Evolutionary conservation across 2,888 invertebrate genomes (phyloP), one percentile per base, ranked within the genome.

Genomic region (Tachina lurida): DNA sequence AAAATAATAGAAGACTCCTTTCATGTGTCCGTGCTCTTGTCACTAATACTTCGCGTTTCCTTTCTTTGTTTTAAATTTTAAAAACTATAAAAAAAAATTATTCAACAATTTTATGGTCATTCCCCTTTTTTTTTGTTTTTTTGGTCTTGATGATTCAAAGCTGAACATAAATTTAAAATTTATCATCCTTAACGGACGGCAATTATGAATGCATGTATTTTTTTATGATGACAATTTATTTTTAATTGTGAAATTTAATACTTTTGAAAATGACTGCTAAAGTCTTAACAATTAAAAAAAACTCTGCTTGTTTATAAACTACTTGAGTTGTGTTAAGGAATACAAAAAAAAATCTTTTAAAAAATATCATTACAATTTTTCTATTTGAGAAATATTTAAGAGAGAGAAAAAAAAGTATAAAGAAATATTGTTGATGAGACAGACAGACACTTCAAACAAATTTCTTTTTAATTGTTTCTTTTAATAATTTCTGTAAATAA

Each of bases 231-330:
- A 85, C 74, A 81, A 75, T 68, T 56, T 68, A 47, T 70, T 60
- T 71, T 81, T 74, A 81, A 68, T 76, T 68, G 62, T 85, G 85
- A 85, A 85, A 85, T 81, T 85, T 49, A 68, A 85, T 58, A 81
- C 74, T 70, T 54, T 62, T 67, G 31, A 63, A 13, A 45, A 78
- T 45, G 62, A 39, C 56, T 67, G 45, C 22, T 13, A 31, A 47
- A 76, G 19, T 19, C 58, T 41, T 39, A 47, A 47, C 31, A 67
- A 47, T 67, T 67, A 56, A 31, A 31, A 31, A 31, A 31, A 47
- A n/a, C 2, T n/a, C 10, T 41, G 68, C 5, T 63, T 85, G 81
- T 81, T 84, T 84, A 85, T 74, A 77, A 78, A 85, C 41, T 65
- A 78, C 81, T 85, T 85, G 74, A 85, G 39, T 17, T 58, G 60